A percentile compares a stretch with the other conserved stretches of the same genome.
phyloP scores from a whole-genome alignment of 2,113 vertebrate genomes.

The Phoenicopterus ruber region DNA sequence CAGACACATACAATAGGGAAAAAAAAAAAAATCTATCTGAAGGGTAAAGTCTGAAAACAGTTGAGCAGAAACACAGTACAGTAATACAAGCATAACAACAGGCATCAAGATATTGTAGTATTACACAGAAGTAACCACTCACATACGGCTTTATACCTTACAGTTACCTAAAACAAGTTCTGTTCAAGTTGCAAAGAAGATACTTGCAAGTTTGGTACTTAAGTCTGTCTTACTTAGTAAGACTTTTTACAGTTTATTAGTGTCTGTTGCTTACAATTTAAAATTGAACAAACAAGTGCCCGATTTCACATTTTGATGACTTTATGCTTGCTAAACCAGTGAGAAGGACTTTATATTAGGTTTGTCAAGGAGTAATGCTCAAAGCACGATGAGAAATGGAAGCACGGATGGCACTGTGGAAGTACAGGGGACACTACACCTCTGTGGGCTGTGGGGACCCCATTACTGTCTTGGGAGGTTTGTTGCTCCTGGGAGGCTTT shows the following conservation, averaged over 20 bases:
- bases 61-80: neutral
- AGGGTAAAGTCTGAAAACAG: neutral
- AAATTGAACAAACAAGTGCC: neutral
- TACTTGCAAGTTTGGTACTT: neutral
- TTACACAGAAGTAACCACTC: neutral
- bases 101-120: neutral
- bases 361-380: neutral
- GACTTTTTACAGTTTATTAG: neutral
- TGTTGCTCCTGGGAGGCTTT: neutral
- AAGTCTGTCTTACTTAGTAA: neutral
- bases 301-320: neutral
- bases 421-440: neutral
- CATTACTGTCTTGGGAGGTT: neutral
- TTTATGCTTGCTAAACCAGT: neutral
- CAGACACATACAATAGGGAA: neutral
- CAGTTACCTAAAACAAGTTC: neutral
- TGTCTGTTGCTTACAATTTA: neutral
- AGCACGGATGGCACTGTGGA: neutral
- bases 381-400: neutral
- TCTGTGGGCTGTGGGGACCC: rapidly evolving
- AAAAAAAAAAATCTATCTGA: neutral
- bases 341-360: neutral
- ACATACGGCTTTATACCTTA: neutral
- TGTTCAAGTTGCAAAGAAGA: neutral
- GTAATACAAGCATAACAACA: neutral